A percentile compares a stretch with the other conserved stretches of the same genome.
Conservation (phyloP, 1,140 invertebrate species). For the Lucilia sericata region DNA sequence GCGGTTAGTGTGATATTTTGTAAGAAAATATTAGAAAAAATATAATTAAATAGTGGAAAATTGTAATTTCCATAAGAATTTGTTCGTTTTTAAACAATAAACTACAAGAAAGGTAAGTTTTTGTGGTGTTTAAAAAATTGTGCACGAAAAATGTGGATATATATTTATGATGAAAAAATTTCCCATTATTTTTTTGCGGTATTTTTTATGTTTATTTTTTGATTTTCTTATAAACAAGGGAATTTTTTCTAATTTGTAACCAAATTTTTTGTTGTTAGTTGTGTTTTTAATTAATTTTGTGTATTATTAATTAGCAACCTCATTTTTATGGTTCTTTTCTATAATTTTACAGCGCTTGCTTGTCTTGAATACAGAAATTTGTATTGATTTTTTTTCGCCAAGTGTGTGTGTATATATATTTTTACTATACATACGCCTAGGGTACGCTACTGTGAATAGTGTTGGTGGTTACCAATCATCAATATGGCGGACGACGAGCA, state of each 20-base stretch:
- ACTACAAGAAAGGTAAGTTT: background rate
- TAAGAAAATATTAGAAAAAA: background rate
- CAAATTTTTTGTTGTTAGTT: background rate
- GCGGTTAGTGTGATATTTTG: background rate
- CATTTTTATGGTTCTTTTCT: background rate
- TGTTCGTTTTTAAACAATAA: background rate
- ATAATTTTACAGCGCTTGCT: constrained; percentile 10
- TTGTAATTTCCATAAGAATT: background rate
- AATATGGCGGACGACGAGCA: constrained; percentile 77
- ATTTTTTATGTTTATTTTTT: background rate
- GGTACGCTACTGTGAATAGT: constrained; percentile 42
- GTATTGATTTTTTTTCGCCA: constrained; percentile 35
- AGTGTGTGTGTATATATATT: background rate
- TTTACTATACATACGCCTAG: background rate
- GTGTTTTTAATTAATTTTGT: background rate
- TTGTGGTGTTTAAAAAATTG: background rate
- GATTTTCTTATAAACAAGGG: background rate
- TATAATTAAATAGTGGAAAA: background rate
- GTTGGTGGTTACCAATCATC: constrained; percentile 53
- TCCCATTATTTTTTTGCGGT: constrained; percentile 8
- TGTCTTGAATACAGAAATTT: constrained; percentile 38
- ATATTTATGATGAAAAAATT: background rate
- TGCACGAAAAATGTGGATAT: background rate
- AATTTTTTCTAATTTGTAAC: background rate
- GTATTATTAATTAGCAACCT: background rate